Conservation (phyloP, 2,113 vertebrate genomes). For the Dendrocopos noguchii region DNA sequence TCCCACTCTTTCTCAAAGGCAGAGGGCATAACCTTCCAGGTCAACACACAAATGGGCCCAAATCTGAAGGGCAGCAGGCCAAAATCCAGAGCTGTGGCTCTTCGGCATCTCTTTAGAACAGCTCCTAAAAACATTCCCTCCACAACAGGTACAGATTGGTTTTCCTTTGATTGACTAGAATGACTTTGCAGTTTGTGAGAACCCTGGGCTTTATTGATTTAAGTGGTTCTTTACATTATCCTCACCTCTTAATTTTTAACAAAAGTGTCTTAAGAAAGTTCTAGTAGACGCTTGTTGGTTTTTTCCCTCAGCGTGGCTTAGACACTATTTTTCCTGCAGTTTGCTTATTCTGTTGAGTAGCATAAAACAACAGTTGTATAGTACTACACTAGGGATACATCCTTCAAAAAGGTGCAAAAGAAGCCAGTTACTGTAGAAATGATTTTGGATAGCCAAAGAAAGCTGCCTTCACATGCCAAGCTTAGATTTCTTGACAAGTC, state of each 20-base stretch:
- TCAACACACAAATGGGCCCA: background rate
- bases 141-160: background rate
- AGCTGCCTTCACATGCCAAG: background rate
- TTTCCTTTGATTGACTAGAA: background rate
- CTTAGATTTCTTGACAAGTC: constrained; percentile 2
- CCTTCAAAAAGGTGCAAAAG: constrained; percentile 9
- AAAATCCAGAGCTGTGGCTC: background rate
- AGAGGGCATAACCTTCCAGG: background rate
- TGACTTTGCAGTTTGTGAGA: constrained; percentile 28
- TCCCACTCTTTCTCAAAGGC: background rate
- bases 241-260: constrained; percentile 8
- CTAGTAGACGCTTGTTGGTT: background rate
- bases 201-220: background rate
- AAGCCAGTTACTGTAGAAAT: constrained; percentile 35
- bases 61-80: background rate
- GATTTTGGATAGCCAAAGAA: constrained; percentile 25
- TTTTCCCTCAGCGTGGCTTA: background rate
- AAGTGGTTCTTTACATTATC: background rate
- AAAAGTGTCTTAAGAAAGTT: background rate
- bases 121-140: background rate
- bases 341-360: background rate
- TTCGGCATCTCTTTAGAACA: background rate
- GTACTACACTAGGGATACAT: background rate
- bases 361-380: background rate
- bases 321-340: background rate